These are phyloP conservation scores for Delphinapterus leucas DNA, from an alignment of 2,113 vertebrate species.

Conservation along the genomic window DNA sequence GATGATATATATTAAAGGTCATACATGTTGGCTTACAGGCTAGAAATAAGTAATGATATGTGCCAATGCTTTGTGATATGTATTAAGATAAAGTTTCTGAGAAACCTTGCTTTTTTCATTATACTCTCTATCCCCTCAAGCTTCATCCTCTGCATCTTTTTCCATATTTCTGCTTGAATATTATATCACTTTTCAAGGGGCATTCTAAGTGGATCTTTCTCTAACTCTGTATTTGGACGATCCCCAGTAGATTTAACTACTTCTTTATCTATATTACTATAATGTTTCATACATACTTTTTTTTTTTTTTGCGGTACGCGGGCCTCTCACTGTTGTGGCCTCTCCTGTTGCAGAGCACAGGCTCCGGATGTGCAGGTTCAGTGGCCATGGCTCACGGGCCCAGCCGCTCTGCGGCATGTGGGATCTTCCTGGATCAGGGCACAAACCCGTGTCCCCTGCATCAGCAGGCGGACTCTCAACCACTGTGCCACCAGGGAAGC, in stretches of 20 bases:
- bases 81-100: neutral
- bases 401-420: too few relatives aligned
- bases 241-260: neutral
- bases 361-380: too few relatives aligned
- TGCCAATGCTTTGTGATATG: neutral
- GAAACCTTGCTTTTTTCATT: neutral
- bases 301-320: too few relatives aligned
- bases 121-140: neutral
- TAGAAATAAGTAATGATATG: neutral
- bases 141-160: neutral
- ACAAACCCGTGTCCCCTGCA: too few relatives aligned
- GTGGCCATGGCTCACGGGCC: too few relatives aligned
- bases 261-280: neutral
- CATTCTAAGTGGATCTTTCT: neutral
- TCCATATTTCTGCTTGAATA: neutral
- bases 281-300: neutral
- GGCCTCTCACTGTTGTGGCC: too few relatives aligned
- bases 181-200: neutral
- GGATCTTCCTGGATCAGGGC: rapidly evolving
- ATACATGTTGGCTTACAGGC: neutral
- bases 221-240: neutral
- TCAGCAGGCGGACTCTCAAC: too few relatives aligned
- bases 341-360: too few relatives aligned
- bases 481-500: too few relatives aligned
- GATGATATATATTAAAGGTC: neutral